A percentile compares a stretch with the other conserved stretches of the same genome.
Evolutionary conservation across 2,113 vertebrate genomes (phyloP).

Genomic region (Micronycteris hirsuta): DNA sequence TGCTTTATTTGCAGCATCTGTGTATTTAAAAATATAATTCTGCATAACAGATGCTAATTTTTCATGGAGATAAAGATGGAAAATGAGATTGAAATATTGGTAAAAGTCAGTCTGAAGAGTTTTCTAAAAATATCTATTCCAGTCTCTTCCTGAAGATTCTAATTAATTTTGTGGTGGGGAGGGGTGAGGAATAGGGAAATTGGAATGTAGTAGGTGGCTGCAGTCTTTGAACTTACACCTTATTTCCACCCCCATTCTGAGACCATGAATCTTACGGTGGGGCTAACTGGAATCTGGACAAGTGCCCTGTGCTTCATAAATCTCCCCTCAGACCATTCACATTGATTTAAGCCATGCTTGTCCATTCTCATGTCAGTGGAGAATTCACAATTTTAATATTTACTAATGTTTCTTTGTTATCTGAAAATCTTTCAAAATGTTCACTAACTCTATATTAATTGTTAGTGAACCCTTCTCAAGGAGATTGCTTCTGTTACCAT

Average conservation of each 20-base stretch:
- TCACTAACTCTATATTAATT: neutral
- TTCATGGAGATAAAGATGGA: slow-evolving; percentile 25
- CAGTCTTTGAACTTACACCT: neutral
- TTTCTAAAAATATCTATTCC: slow-evolving; percentile 2
- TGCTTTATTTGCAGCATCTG: slow-evolving; percentile 70
- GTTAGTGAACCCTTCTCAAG: neutral
- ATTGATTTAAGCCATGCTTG: neutral
- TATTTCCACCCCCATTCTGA: neutral
- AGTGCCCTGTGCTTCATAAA: neutral
- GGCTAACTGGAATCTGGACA: neutral
- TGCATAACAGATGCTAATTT: slow-evolving; percentile 27
- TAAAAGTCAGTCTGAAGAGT: neutral
- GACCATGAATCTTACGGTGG: neutral
- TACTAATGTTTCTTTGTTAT: neutral
- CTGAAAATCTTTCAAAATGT: neutral
- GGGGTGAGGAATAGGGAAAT: neutral
- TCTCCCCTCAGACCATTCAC: fast-evolving
- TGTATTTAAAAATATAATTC: slow-evolving; percentile 72
- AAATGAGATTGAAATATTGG: slow-evolving; percentile 17
- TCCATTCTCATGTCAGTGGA: neutral
- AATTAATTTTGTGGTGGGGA: neutral
- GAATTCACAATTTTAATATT: neutral
- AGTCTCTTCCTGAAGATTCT: neutral
- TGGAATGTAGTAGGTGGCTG: neutral
- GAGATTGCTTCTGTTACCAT: neutral